phyloP scores from a whole-genome alignment of 1,140 invertebrate species.

The Papilio polyxenes region DNA sequence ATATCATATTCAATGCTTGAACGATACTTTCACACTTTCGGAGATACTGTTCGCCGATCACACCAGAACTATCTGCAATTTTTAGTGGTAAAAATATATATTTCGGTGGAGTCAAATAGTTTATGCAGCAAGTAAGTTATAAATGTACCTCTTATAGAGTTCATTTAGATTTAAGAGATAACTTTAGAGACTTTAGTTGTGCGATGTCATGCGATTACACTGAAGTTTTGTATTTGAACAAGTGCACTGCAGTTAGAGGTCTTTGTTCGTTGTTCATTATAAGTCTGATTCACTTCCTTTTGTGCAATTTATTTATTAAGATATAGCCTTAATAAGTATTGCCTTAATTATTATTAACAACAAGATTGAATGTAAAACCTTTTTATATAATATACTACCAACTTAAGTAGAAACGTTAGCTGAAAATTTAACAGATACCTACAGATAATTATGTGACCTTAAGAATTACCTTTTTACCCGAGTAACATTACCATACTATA shows the following conservation, averaged over 20 bases:
- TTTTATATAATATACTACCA: too few species aligned
- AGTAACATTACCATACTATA: too few species aligned
- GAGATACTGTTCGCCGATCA: constrained; percentile 79
- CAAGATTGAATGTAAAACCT: constrained; percentile 9
- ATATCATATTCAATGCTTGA: constrained; percentile 74
- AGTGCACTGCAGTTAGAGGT: constrained; percentile 42
- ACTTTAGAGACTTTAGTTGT: neutral
- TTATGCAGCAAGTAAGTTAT: neutral
- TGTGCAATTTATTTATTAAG: constrained; percentile 20
- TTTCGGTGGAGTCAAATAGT: neutral
- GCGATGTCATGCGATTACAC: constrained; percentile 8
- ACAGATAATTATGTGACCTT: too few species aligned
- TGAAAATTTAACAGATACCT: too few species aligned
- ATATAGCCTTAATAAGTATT: neutral
- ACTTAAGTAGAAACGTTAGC: too few species aligned
- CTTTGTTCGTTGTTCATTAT: constrained; percentile 13
- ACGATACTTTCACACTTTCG: constrained; percentile 82
- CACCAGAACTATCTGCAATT: constrained; percentile 62
- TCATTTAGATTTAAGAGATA: constrained; percentile 1
- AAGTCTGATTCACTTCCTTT: constrained; percentile 10
- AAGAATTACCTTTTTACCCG: too few species aligned
- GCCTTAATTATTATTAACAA: neutral
- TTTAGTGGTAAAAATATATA: neutral
- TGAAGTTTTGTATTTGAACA: constrained; percentile 48
- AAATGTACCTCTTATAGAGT: neutral